A percentile compares a stretch with the other conserved stretches of the same genome.
Evolutionary conservation across 2,888 invertebrate species (phyloP).

Genomic region (Stenchaetothrips biformis): DNA sequence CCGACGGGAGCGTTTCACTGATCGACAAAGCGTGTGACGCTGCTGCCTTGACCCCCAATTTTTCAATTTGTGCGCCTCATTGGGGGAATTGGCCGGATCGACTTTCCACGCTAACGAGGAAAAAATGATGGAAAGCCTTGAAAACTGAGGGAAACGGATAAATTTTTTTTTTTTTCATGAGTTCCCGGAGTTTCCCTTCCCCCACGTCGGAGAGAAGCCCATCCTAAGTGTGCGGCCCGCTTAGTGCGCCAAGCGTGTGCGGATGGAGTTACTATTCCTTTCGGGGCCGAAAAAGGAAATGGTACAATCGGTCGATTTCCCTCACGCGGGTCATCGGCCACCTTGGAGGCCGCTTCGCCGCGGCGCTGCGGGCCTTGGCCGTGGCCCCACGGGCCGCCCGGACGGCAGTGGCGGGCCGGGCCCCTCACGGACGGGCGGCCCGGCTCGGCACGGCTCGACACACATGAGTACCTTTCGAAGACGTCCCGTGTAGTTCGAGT

Average conservation of each 20-base stretch:
- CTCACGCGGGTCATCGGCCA: background rate
- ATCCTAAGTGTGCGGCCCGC: too few species aligned
- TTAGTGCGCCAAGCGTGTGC: too few species aligned
- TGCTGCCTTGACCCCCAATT: slow-evolving; percentile 15
- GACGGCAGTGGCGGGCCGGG: background rate
- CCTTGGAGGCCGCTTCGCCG: background rate
- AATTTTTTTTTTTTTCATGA: background rate
- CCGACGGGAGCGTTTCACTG: too few species aligned
- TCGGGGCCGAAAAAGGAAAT: too few species aligned
- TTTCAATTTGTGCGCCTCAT: slow-evolving; percentile 21
- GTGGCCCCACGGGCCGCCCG: background rate
- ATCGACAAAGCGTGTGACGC: background rate
- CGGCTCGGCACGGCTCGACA: background rate
- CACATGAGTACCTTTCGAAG: slow-evolving; percentile 22
- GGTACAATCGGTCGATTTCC: too few species aligned
- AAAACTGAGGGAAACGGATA: background rate
- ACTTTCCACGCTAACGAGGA: background rate
- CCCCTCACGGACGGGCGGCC: background rate
- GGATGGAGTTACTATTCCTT: too few species aligned
- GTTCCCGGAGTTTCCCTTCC: background rate
- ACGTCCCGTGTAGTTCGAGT: slow-evolving; percentile 18
- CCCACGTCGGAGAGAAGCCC: too few species aligned
- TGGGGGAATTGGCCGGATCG: slow-evolving; percentile 4
- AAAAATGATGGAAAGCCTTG: background rate
- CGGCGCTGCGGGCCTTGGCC: too few species aligned